phyloP scores from a whole-genome alignment of 2,113 vertebrate genomes.

The Motacilla alba region DNA sequence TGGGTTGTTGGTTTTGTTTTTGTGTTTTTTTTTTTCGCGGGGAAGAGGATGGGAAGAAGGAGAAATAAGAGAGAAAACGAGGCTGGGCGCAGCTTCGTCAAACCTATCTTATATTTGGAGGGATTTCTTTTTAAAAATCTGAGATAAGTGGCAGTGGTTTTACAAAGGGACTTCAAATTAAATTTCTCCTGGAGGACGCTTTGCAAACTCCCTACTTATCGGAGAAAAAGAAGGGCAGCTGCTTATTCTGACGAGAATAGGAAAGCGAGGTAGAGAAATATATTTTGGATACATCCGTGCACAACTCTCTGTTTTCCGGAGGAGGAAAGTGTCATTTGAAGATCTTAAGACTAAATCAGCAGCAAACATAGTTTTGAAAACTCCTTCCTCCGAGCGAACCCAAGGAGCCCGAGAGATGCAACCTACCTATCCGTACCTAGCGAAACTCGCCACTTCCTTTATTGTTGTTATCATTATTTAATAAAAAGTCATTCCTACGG shows the following conservation, averaged over 20 bases:
- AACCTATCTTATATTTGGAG: not conserved
- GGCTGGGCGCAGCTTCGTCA: not conserved
- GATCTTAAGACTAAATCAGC: not conserved
- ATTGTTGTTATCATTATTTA: not conserved
- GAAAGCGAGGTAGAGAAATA: not conserved
- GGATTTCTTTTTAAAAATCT: not conserved
- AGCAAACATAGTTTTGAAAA: slow-evolving; percentile 50
- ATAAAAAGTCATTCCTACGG: not conserved
- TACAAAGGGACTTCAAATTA: not conserved
- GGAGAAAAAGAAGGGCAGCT: not conserved
- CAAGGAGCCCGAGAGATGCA: not conserved
- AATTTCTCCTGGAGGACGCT: not conserved
- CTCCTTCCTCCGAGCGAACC: not conserved
- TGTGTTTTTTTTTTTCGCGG: not conserved
- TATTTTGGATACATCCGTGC: not conserved
- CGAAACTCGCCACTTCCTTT: not conserved
- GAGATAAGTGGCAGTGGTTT: not conserved
- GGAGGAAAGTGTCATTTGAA: not conserved
- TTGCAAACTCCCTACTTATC: not conserved
- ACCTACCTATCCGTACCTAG: not conserved
- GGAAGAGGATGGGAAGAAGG: not conserved
- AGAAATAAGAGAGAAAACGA: not conserved
- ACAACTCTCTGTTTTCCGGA: not conserved
- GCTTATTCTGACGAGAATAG: not conserved
- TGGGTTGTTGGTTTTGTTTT: not conserved